Evolutionary conservation across 2,113 vertebrate genomes (phyloP).

Genomic region (Sinocyclocheilus grahami): DNA sequence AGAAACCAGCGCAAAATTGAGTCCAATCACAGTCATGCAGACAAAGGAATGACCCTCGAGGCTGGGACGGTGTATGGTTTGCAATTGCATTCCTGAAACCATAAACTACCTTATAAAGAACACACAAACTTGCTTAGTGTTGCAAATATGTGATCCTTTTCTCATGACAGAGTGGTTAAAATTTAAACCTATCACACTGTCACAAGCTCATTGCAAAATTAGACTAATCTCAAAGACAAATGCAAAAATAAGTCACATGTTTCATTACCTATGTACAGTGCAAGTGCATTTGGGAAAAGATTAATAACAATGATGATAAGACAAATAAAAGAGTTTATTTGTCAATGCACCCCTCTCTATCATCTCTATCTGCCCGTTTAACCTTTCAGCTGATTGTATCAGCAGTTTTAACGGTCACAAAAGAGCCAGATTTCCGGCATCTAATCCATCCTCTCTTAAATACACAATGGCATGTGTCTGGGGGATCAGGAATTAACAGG

Average conservation of each 20-base stretch:
- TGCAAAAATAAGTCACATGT: neutral
- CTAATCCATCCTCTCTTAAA: slow-evolving; percentile 39
- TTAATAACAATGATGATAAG: neutral
- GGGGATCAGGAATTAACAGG: neutral
- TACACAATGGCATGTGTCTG: neutral
- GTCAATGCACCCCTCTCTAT: neutral
- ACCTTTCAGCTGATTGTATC: slow-evolving; percentile 34
- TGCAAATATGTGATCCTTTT: neutral
- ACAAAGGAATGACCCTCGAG: slow-evolving; percentile 26
- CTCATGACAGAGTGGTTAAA: neutral
- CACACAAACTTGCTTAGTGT: neutral
- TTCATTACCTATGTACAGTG: neutral
- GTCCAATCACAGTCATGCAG: slow-evolving; percentile 6
- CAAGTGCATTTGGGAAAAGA: neutral
- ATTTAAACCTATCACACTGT: neutral
- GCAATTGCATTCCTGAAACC: neutral
- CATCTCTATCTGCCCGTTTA: slow-evolving; percentile 33
- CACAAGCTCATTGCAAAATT: neutral
- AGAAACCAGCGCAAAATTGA: neutral
- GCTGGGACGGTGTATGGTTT: neutral
- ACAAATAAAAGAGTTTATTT: neutral
- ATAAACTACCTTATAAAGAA: slow-evolving; percentile 8
- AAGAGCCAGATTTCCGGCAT: slow-evolving; percentile 44
- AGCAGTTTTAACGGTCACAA: slow-evolving; percentile 48
- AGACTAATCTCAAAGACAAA: neutral